Evolutionary conservation across 1,140 invertebrate genomes (phyloP).

Genomic region (Zaprionus vittiger): DNA sequence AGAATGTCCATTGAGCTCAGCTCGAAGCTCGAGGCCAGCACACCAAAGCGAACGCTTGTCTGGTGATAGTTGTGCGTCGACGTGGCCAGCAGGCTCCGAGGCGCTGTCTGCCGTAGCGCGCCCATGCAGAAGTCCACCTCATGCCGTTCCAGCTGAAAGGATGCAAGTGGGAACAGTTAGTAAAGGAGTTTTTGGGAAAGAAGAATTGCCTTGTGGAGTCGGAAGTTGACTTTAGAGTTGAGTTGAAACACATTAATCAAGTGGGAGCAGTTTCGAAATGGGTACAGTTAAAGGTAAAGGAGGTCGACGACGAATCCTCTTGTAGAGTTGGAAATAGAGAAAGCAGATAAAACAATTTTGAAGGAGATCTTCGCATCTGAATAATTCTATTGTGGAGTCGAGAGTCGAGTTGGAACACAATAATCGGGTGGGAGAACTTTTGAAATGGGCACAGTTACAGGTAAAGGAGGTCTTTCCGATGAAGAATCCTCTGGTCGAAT

Average conservation of each 20-base stretch:
- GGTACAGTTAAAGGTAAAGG: background rate
- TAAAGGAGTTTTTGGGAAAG: background rate
- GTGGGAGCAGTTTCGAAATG: background rate
- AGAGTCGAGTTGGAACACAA: too few relatives aligned
- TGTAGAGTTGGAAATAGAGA: too few relatives aligned
- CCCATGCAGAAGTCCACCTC: conserved; percentile 62
- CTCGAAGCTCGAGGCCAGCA: conserved; percentile 50
- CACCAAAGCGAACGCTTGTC: conserved; percentile 49
- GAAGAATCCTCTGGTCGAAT: too few relatives aligned
- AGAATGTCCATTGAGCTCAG: conserved; percentile 61
- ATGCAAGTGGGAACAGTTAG: background rate
- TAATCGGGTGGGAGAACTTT: too few relatives aligned
- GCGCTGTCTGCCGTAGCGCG: conserved; percentile 55
- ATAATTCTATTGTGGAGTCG: too few relatives aligned
- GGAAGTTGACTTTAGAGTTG: background rate
- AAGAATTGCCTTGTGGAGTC: background rate
- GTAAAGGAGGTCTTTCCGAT: too few relatives aligned
- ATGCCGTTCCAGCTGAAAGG: conserved; percentile 32
- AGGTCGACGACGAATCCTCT: too few relatives aligned
- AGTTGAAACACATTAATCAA: background rate
- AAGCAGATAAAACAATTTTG: background rate
- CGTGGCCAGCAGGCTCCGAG: conserved; percentile 34
- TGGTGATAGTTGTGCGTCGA: conserved; percentile 65
- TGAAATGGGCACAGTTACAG: too few relatives aligned
- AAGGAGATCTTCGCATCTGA: too few relatives aligned